A percentile compares a stretch with the other conserved stretches of the same genome.
These are phyloP conservation scores for Noturus placidus DNA, from an alignment of 2,113 vertebrate genomes.

Conservation along the genomic window DNA sequence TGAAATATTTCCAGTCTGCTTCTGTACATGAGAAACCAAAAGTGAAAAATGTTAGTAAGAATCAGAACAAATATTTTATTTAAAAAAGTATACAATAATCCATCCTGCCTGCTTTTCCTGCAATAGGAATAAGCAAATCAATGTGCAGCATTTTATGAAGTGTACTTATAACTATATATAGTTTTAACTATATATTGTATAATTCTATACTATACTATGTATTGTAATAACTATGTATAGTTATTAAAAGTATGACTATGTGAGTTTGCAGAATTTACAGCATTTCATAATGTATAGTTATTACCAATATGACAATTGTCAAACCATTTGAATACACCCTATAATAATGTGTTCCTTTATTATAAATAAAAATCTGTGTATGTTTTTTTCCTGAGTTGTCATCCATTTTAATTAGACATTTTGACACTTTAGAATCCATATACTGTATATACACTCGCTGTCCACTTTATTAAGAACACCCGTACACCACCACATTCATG, in stretches of 20 bases:
- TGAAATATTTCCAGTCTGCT: not conserved
- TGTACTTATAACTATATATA: not conserved
- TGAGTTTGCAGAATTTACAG: conserved; percentile 2
- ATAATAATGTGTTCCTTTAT: conserved; percentile 14
- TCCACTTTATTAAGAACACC: not conserved
- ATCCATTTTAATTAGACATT: not conserved
- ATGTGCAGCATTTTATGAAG: conserved; percentile 4
- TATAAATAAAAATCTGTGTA: not conserved
- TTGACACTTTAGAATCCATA: not conserved
- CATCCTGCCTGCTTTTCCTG: not conserved
- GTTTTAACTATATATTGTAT: conserved; percentile 2
- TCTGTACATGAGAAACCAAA: not conserved
- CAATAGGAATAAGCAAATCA: not conserved
- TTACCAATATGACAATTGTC: not conserved
- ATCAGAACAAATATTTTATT: conserved; percentile 5
- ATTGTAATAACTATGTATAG: not conserved
- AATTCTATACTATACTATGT: not conserved
- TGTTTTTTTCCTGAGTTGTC: not conserved
- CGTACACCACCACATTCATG: not conserved
- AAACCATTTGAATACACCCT: conserved; percentile 20
- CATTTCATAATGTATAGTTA: conserved; percentile 13
- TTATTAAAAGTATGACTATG: not conserved
- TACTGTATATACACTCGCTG: too few species aligned
- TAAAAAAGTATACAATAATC: not conserved
- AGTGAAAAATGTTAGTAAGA: not conserved